Conservation (phyloP, 2,113 vertebrate genomes). For the Cebus imitator region DNA sequence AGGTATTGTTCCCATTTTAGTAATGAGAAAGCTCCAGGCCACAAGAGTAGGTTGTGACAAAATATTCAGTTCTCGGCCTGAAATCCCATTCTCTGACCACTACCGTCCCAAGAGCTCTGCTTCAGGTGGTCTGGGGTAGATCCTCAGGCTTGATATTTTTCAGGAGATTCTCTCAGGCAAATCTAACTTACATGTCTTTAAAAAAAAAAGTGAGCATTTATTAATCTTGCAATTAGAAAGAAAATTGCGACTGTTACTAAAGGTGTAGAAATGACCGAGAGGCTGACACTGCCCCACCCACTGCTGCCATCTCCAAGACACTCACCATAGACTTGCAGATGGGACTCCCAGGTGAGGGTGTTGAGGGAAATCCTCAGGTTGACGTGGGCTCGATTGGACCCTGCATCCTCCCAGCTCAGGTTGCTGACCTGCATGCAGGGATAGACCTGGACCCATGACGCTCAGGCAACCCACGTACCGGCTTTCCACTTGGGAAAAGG, state of each 20-base stretch:
- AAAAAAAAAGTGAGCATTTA: not conserved
- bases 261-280: not conserved
- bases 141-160: not conserved
- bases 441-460: not conserved
- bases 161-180: not conserved
- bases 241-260: not conserved
- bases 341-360: not conserved
- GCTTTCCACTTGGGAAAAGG: not conserved
- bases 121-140: not conserved
- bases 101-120: not conserved
- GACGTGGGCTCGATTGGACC: not conserved
- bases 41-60: not conserved
- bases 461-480: not conserved
- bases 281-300: rapidly evolving
- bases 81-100: not conserved
- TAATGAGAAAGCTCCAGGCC: not conserved
- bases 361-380: not conserved
- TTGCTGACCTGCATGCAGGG: not conserved
- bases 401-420: not conserved
- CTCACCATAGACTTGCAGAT: not conserved
- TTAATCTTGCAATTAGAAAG: not conserved
- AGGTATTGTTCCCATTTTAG: not conserved
- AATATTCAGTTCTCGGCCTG: not conserved
- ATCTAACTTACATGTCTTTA: not conserved
- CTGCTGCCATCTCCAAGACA: not conserved